Evolutionary conservation across 2,113 vertebrate species (phyloP).

Genomic region (Melanocharis versteri): DNA sequence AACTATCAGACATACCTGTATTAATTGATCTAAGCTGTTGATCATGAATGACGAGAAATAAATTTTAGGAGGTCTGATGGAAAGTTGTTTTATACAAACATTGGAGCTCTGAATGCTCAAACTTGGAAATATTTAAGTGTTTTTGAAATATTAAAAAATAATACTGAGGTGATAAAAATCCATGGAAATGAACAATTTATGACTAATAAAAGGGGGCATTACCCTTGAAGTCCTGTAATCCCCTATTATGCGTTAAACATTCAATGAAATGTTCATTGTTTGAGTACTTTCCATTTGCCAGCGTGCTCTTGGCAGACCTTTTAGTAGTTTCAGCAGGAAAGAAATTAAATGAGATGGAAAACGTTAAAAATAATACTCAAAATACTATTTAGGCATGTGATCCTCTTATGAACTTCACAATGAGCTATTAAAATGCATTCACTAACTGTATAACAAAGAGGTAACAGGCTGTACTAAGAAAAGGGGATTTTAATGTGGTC

Average conservation of each 20-base stretch:
- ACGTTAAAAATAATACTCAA: neutral
- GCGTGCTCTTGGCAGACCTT: neutral
- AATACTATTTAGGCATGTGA: neutral
- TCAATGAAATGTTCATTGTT: neutral
- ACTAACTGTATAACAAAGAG: neutral
- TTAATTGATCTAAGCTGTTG: neutral
- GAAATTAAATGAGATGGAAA: constrained; percentile 3
- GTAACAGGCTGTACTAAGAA: neutral
- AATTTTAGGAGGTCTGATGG: neutral
- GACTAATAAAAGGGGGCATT: neutral
- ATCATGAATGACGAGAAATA: neutral
- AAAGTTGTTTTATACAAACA: neutral
- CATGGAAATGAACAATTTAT: neutral
- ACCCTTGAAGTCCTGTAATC: neutral
- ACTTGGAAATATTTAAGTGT: neutral
- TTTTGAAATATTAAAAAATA: neutral
- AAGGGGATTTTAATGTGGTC: neutral
- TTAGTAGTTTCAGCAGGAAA: neutral
- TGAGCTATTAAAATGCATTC: neutral
- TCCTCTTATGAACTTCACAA: neutral
- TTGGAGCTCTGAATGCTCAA: neutral
- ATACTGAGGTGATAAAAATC: neutral
- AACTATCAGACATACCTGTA: neutral
- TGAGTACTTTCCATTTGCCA: neutral
- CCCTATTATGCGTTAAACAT: constrained; percentile 3